A percentile compares a stretch with the other conserved stretches of the same genome.
phyloP scores from a whole-genome alignment of 2,797 vertebrate species.

The Siniperca scherzeri region DNA sequence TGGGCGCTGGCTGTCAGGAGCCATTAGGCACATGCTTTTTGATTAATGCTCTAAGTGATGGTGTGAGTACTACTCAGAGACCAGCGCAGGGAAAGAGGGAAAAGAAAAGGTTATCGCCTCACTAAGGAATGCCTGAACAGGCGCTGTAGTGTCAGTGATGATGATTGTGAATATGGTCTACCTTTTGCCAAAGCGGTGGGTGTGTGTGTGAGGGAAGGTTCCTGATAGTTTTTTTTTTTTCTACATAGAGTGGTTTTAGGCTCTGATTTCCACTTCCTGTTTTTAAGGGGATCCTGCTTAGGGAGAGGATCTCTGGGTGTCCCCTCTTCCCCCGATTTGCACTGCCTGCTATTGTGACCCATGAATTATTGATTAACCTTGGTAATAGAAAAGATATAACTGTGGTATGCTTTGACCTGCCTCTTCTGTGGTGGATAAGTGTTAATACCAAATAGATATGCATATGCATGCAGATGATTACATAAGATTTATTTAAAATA shows the following conservation, averaged over 20 bases:
- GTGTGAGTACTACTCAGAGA: slow-evolving; percentile 90
- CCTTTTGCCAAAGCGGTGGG: slow-evolving; percentile 29
- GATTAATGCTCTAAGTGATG: slow-evolving; percentile 95
- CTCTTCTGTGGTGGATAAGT: slow-evolving; percentile 71
- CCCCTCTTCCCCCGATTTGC: slow-evolving; percentile 49
- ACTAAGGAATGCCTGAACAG: slow-evolving; percentile 85
- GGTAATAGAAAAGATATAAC: slow-evolving; percentile 88
- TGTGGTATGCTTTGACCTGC: slow-evolving; percentile 80
- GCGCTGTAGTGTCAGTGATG: slow-evolving; percentile 81
- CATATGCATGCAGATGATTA: slow-evolving; percentile 68
- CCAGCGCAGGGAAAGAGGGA: slow-evolving; percentile 75
- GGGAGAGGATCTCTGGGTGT: slow-evolving; percentile 71
- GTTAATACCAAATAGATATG: slow-evolving; percentile 75
- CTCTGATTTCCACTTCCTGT: slow-evolving; percentile 82
- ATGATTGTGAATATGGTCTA: slow-evolving; percentile 81
- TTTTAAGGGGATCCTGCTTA: slow-evolving; percentile 71
- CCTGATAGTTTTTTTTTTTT: slow-evolving; percentile 27
- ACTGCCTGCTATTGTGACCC: slow-evolving; percentile 83
- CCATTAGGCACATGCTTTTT: slow-evolving; percentile 89
- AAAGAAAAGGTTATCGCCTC: slow-evolving; percentile 88
- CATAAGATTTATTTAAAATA: slow-evolving; percentile 57
- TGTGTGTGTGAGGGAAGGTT: slow-evolving; percentile 34
- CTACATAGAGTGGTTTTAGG: slow-evolving; percentile 54
- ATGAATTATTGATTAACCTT: slow-evolving; percentile 88
- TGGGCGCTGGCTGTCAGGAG: slow-evolving; percentile 89